Percentiles rank a stretch among this genome's conserved stretches.
Evolutionary conservation across 2,113 vertebrate species (phyloP).

Genomic region (Malurus melanocephalus): DNA sequence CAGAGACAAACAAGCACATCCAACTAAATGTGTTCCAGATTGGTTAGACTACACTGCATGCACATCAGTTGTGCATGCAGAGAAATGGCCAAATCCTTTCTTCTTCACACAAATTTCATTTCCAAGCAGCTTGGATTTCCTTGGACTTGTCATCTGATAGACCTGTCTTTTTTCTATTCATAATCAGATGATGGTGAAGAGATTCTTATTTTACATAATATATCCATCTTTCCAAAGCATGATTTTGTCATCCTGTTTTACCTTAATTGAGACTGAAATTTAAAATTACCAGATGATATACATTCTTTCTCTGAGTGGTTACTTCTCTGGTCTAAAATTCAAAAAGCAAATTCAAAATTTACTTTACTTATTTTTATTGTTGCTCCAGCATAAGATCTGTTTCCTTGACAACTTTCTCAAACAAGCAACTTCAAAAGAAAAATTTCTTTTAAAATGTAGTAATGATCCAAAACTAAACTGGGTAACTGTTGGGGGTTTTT

Average conservation of each 20-base stretch:
- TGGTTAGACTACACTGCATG: background rate
- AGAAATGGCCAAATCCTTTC: background rate
- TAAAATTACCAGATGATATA: background rate
- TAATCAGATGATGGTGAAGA: background rate
- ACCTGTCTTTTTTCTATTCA: background rate
- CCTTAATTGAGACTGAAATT: background rate
- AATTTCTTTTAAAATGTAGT: background rate
- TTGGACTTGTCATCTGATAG: background rate
- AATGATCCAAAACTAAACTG: background rate
- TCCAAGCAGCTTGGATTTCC: background rate
- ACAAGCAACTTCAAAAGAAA: background rate
- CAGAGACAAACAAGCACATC: background rate
- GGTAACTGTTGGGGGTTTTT: background rate
- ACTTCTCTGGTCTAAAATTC: background rate
- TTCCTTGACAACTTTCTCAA: background rate
- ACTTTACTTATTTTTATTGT: background rate
- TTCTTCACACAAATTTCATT: background rate
- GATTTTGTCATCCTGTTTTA: conserved; percentile 30
- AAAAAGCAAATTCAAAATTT: background rate
- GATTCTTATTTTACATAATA: conserved; percentile 25
- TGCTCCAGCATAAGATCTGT: background rate
- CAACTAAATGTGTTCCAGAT: background rate
- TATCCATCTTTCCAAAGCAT: conserved; percentile 5
- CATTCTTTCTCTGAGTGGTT: background rate
- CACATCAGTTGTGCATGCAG: background rate